These are phyloP conservation scores for Oncorhynchus clarkii DNA, from an alignment of 2,113 vertebrate genomes.

Conservation along the genomic window DNA sequence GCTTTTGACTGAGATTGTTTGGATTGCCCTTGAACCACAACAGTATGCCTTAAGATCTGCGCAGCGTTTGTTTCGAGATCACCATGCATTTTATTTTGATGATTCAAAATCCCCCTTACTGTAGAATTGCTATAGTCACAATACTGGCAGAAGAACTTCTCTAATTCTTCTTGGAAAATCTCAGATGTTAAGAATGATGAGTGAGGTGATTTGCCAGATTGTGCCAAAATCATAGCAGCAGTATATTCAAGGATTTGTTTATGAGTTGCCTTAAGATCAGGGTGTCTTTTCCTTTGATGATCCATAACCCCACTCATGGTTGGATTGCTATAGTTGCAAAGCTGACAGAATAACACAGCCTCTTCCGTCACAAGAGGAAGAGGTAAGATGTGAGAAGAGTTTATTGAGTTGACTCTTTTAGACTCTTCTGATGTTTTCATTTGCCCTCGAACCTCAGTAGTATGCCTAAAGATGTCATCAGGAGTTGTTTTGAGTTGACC, in stretches of 20 bases:
- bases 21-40: background rate
- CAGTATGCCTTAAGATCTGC: background rate
- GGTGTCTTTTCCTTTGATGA: conserved; percentile 51
- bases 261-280: fast-evolving
- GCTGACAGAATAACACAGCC: background rate
- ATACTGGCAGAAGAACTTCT: background rate
- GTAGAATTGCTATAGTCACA: background rate
- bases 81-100: background rate
- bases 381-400: background rate
- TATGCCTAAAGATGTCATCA: conserved; percentile 1
- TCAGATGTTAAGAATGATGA: background rate
- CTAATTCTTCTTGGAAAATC: background rate
- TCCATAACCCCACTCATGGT: conserved; percentile 29
- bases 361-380: conserved; percentile 3
- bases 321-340: background rate
- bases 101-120: background rate
- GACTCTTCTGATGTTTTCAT: background rate
- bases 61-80: background rate
- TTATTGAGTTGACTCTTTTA: background rate
- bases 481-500: background rate
- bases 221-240: conserved; percentile 4
- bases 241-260: conserved; percentile 31
- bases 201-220: conserved; percentile 27
- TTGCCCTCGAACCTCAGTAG: background rate
- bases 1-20: background rate